Evolutionary conservation across 2,113 vertebrate genomes (phyloP), one percentile per base, ranked within the genome.

Genomic region (Pterocles orientalis): DNA sequence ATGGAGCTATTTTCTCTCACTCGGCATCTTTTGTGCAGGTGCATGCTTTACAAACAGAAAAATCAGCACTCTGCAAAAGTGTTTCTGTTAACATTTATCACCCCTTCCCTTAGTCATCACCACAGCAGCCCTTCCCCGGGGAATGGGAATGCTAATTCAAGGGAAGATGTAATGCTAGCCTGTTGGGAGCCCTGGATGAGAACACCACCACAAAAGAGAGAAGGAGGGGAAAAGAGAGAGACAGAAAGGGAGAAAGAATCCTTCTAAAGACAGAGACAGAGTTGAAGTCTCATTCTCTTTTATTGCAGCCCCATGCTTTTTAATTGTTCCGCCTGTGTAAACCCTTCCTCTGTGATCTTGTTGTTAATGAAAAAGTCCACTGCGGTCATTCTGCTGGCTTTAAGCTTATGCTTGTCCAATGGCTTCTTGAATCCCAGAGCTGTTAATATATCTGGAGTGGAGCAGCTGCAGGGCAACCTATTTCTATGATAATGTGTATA

Each of bases 31-130:
- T 96, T 96, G 95, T 97, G 96, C 97, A 98, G 97, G 97, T 98
- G 97, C 39, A 11, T 95, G 83, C 92, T 97, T 97, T 97, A 95
- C 95, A 97, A 97, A 97, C 92, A 95, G 95, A 97, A 97, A 97
- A 97, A 98, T 97, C 98, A 97, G 97, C 98, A 97, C 96, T 97
- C 95, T 97, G 97, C 89, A 88, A 97, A 98, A 97, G 95, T 94
- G 95, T 97, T 96, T 97, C 96, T 97, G 96, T 98, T 98, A 97
- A 97, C 96, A 98, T 98, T 98, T 97, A 98, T 98, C 96, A 98
- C 95, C 97, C 94, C 96, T 97, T 97, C 87, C 97, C 96, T 98
- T 97, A 96, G 94, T 97, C 97, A 97, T 97, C 97, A 97, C 84
- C 81, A 84, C 95, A 62, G 79, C 91, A 81, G 90, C 82, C 81